Percentiles rank a stretch among this genome's conserved stretches.
phyloP scores from a whole-genome alignment of 2,113 vertebrate species.

The Rattus norvegicus region DNA sequence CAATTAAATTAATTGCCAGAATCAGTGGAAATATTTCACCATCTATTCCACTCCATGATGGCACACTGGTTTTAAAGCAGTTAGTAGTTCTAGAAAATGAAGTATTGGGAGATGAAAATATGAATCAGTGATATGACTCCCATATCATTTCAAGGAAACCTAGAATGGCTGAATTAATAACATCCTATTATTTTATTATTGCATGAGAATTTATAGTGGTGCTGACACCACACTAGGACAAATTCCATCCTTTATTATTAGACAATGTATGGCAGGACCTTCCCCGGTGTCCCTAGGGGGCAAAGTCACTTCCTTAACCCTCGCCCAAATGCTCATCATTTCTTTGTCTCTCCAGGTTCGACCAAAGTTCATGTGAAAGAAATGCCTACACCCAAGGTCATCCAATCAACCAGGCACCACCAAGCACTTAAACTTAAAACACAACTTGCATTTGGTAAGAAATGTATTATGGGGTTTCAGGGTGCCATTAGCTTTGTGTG shows the following conservation, averaged over 20 bases:
- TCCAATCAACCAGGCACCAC: constrained; percentile 58
- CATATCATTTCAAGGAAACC: constrained; percentile 83
- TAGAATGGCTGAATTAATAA: constrained; percentile 86
- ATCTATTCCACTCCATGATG: constrained; percentile 77
- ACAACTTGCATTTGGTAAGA: constrained; percentile 56
- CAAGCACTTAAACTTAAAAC: constrained; percentile 63
- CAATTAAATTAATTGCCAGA: constrained; percentile 84
- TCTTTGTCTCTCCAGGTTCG: constrained; percentile 76
- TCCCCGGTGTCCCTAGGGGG: constrained; percentile 60
- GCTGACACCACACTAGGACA: constrained; percentile 77
- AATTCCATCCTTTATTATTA: constrained; percentile 77
- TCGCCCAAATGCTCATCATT: constrained; percentile 44
- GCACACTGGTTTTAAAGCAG: constrained; percentile 83
- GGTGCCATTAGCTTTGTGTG: neutral
- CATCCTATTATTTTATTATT: constrained; percentile 82
- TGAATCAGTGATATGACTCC: constrained; percentile 84
- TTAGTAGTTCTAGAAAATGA: constrained; percentile 86
- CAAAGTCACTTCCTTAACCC: constrained; percentile 78
- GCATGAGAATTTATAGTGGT: constrained; percentile 82
- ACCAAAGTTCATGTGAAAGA: constrained; percentile 75
- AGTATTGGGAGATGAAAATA: constrained; percentile 84
- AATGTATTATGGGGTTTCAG: constrained; percentile 40
- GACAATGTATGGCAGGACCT: constrained; percentile 64
- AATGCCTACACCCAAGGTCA: constrained; percentile 53
- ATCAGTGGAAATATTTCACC: constrained; percentile 84